Evolutionary conservation across 2,113 vertebrate species (phyloP).

Genomic region (Gracilinanus agilis): DNA sequence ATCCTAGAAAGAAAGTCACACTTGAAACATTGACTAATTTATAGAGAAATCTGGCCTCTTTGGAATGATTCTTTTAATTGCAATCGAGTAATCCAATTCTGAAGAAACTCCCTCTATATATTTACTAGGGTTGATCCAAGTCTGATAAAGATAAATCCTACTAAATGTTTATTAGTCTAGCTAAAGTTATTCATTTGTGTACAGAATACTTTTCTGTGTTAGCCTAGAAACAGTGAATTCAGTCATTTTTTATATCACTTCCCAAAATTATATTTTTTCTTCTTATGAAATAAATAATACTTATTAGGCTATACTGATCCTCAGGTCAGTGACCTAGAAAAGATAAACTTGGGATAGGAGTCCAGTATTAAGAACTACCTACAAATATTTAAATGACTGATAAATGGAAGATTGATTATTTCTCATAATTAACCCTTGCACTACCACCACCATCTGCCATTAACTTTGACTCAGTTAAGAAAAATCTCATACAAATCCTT

Average conservation of each 20-base stretch:
- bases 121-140: not conserved
- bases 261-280: not conserved
- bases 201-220: not conserved
- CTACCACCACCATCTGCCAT: not conserved
- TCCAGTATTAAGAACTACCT: not conserved
- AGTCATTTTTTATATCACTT: not conserved
- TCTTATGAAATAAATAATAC: not conserved
- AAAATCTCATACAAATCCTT: not conserved
- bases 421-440: not conserved
- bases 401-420: not conserved
- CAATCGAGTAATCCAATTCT: not conserved
- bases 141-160: not conserved
- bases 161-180: not conserved
- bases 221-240: not conserved
- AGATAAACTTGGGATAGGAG: not conserved
- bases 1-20: not conserved
- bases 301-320: not conserved
- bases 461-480: not conserved
- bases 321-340: not conserved
- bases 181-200: not conserved
- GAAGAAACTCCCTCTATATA: slow-evolving; percentile 3
- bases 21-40: not conserved
- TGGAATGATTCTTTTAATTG: not conserved
- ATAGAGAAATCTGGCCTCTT: not conserved
- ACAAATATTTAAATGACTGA: not conserved